These are phyloP conservation scores for Drosophila anomelani DNA, from an alignment of 2,888 invertebrate species.

Conservation along the genomic window DNA sequence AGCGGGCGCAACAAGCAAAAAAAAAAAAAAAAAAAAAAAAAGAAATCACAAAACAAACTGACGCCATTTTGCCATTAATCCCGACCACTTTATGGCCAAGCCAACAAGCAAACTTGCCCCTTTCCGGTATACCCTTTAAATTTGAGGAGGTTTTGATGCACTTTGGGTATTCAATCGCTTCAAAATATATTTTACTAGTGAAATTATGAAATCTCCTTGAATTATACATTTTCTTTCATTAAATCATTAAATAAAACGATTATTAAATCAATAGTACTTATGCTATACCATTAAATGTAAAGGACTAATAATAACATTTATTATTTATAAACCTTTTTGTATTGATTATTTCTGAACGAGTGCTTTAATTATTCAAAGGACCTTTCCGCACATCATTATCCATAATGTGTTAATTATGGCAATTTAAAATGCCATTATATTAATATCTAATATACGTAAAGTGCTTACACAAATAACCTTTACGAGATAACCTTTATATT, in stretches of 20 bases:
- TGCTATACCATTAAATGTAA: too few species aligned
- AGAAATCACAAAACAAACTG: constrained; percentile 58
- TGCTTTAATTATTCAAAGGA: constrained; percentile 1
- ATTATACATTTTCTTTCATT: neutral
- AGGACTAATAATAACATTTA: neutral
- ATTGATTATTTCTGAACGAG: neutral
- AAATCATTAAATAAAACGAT: neutral
- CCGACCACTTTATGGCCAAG: constrained; percentile 74
- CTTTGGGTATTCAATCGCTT: too few species aligned
- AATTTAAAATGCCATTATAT: constrained; percentile 7
- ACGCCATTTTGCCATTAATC: constrained; percentile 82
- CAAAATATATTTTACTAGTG: too few species aligned
- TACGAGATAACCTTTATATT: neutral
- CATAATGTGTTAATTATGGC: constrained; percentile 1
- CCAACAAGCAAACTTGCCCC: constrained; percentile 57
- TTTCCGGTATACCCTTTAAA: constrained; percentile 9
- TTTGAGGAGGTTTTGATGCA: neutral
- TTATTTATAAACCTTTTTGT: neutral
- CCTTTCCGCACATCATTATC: constrained; percentile 1
- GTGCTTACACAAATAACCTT: neutral
- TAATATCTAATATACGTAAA: neutral
- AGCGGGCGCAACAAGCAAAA: constrained; percentile 69
- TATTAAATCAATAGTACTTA: neutral
- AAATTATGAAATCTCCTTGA: neutral
- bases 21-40: constrained; percentile 54